Evolutionary conservation across 2,113 vertebrate species (phyloP), one percentile per base, ranked within the genome.

Genomic region (Cephalopterus ornatus): DNA sequence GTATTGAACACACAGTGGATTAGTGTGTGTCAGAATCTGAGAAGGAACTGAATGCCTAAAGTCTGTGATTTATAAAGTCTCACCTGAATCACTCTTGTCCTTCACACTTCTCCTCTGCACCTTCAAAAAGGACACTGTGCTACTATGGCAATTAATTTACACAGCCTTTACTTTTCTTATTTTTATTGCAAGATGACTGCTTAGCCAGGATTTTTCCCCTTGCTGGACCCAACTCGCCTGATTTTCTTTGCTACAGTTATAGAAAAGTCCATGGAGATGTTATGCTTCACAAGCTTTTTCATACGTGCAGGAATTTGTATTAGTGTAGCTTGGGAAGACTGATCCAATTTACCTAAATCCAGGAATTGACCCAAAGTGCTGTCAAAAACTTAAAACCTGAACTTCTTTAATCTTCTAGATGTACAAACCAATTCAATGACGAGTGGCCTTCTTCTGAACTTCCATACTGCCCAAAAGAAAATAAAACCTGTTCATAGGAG

Each of bases 261-360:
- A 92, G 53, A 55, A 37, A 47, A 59, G 49, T 37, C 76, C 6
- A 2, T 16, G 53, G 82, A 85, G 23, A 44, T 2, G 28, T 73
- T 70, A 76, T 61, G 59, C 88, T 94, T 90, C 85, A 88, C 63
- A 62, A 92, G 50, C 32, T 94, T 93, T 62, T 67, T 86, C 46
- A n/a, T 37, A 92, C 0, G 0, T 70, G 53, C 23, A 94, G 71
- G 46, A 96, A 73, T 59, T 89, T 6, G 0, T 46, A 63, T 72
- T 71, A 91, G 33, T 8, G 13, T 41, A 93, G 67, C 67, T 90
- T 79, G 44, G 80, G 59, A 93, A 85, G 58, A 65, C 63, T 65
- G 37, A 92, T 76, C 58, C 81, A 95, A 86, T 46, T 83, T 52
- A 83, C 59, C 35, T 24, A 77, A 80, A 81, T 66, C 19, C 32